These are phyloP conservation scores for Platypus cylindrus DNA, from an alignment of 2,888 invertebrate genomes.

Conservation along the genomic window DNA sequence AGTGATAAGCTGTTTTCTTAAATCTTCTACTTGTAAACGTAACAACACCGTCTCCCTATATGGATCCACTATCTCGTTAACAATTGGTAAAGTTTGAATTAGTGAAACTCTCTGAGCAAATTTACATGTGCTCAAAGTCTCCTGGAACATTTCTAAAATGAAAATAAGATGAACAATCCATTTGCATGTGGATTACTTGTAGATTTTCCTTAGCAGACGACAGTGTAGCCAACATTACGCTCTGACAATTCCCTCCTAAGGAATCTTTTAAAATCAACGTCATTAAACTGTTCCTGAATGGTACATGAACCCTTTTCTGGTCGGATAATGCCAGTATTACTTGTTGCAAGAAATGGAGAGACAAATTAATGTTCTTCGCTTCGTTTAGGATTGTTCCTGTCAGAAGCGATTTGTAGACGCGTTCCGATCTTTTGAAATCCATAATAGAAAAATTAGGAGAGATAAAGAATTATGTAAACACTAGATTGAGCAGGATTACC, in stretches of 20 bases:
- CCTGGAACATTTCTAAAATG: constrained; percentile 31
- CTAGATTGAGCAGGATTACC: constrained; percentile 27
- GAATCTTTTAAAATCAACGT: constrained; percentile 42
- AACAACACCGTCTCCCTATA: constrained; percentile 35
- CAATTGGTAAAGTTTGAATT: constrained; percentile 35
- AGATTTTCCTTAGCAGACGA: constrained; percentile 21
- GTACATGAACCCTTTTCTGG: constrained; percentile 30
- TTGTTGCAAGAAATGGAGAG: constrained; percentile 43
- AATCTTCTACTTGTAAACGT: constrained; percentile 32
- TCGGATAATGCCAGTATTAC: constrained; percentile 35
- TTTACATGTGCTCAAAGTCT: constrained; percentile 41
- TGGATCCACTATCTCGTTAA: constrained; percentile 34
- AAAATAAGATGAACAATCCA: neutral
- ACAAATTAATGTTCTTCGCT: constrained; percentile 42
- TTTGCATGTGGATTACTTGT: constrained; percentile 18
- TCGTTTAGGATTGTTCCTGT: constrained; percentile 37
- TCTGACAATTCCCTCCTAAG: constrained; percentile 41
- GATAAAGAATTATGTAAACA: neutral
- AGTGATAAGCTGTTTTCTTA: constrained; percentile 21
- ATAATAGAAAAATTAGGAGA: constrained; percentile 1
- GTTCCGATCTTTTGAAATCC: constrained; percentile 34
- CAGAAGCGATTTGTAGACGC: constrained; percentile 38
- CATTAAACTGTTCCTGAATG: constrained; percentile 41
- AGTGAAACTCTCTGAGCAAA: constrained; percentile 42
- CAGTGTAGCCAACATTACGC: constrained; percentile 39